Evolutionary conservation across 1,140 invertebrate species (phyloP).

Genomic region (Cecropterus lyciades): DNA sequence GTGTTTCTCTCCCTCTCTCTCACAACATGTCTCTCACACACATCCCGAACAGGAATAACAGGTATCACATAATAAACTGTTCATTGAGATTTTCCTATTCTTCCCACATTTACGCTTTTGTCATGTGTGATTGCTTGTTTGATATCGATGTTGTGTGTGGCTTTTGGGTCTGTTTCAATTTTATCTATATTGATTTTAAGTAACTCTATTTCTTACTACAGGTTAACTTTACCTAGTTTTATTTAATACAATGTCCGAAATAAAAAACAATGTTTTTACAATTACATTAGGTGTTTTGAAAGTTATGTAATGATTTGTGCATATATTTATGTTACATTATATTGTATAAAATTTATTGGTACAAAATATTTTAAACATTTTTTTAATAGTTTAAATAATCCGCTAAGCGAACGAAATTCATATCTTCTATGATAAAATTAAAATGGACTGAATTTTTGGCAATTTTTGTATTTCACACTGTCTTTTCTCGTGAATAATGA

Average conservation of each 20-base stretch:
- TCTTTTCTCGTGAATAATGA: conserved; percentile 2
- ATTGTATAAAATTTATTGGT: no score
- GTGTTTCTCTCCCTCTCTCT: conserved; percentile 80
- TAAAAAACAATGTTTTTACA: no score
- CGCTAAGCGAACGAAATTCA: no score
- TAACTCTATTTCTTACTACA: neutral
- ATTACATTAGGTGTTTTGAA: no score
- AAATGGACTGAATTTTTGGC: conserved; percentile 16
- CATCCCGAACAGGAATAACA: conserved; percentile 79
- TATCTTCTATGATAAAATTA: no score
- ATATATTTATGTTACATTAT: no score
- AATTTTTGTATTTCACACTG: conserved; percentile 11
- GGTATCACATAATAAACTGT: conserved; percentile 72
- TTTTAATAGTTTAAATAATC: no score
- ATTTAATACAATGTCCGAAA: no score
- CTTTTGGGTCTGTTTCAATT: conserved; percentile 18
- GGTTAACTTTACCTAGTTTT: no score
- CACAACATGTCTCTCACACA: conserved; percentile 78
- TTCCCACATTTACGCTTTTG: conserved; percentile 64
- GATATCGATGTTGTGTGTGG: conserved; percentile 39
- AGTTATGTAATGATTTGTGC: no score
- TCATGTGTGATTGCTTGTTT: conserved; percentile 71
- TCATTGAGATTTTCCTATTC: conserved; percentile 59
- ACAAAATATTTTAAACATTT: no score
- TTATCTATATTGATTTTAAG: neutral